Conservation (phyloP, 2,888 invertebrate species). For the Neoitamus cyanurus region DNA sequence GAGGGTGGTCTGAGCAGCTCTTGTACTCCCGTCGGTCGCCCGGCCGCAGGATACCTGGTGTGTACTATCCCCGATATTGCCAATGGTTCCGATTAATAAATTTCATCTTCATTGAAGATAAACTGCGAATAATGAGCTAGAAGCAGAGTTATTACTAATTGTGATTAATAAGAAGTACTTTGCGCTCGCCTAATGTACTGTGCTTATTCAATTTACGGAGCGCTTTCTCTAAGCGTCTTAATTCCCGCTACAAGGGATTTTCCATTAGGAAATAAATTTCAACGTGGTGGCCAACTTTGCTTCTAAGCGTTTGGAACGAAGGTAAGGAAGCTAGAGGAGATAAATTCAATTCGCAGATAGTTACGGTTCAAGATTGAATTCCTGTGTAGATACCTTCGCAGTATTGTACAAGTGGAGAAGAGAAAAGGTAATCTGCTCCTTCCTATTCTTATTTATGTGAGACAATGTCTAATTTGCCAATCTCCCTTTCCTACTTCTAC, state of each 20-base stretch:
- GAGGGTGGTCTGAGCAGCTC: background rate
- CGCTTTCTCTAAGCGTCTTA: background rate
- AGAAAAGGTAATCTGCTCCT: background rate
- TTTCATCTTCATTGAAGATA: conserved; percentile 16
- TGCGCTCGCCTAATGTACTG: background rate
- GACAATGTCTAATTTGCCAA: too few species aligned
- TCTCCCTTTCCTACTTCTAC: too few species aligned
- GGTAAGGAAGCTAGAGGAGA: background rate
- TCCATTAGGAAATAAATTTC: background rate
- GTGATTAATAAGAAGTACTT: conserved; percentile 20
- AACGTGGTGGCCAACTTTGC: background rate
- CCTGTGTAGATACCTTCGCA: background rate
- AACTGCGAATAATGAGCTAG: conserved; percentile 24
- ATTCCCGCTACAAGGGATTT: background rate
- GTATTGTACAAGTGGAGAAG: background rate
- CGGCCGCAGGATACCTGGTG: background rate
- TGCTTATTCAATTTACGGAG: background rate
- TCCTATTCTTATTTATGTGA: background rate
- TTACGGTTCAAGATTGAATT: background rate
- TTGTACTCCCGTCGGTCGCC: background rate
- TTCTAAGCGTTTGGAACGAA: background rate
- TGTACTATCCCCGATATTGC: background rate
- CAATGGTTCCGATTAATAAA: conserved; percentile 29
- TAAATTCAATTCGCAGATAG: background rate
- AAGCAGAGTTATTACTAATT: conserved; percentile 24